A percentile compares a stretch with the other conserved stretches of the same genome.
phyloP scores from a whole-genome alignment of 2,113 vertebrate genomes.

The Xenopus laevis region DNA sequence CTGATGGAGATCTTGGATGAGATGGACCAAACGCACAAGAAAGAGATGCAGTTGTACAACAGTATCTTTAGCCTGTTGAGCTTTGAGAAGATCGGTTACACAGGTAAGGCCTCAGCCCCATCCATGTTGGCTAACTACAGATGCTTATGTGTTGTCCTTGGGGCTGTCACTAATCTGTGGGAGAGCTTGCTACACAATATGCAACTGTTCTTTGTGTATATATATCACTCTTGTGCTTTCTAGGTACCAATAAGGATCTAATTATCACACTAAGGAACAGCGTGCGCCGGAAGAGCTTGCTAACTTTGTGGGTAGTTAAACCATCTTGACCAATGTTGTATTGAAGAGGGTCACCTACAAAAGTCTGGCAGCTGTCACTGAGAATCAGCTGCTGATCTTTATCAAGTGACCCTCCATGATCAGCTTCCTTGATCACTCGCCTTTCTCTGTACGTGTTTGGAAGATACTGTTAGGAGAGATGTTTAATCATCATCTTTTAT shows the following conservation, averaged over 20 bases:
- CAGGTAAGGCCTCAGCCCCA: constrained; percentile 65
- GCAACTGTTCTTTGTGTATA: not conserved
- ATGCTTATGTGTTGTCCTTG: not conserved
- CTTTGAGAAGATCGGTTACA: constrained; percentile 96
- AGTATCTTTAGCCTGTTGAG: constrained; percentile 91
- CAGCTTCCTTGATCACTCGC: constrained; percentile 12
- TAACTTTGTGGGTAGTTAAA: constrained; percentile 17
- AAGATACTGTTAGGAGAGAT: too few species aligned
- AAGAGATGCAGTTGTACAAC: constrained; percentile 92
- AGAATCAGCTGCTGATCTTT: constrained; percentile 27
- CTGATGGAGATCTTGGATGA: constrained; percentile 94
- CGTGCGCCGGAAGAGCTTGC: constrained; percentile 17
- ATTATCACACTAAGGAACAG: constrained; percentile 8
- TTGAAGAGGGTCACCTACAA: not conserved
- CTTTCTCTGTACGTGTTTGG: not conserved
- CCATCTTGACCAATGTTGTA: not conserved
- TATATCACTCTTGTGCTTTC: constrained; percentile 21
- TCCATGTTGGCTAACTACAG: not conserved
- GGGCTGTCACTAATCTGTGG: not conserved
- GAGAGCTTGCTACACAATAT: not conserved
- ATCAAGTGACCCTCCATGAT: not conserved
- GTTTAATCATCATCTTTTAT: not conserved
- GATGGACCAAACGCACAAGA: constrained; percentile 89
- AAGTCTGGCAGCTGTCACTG: constrained; percentile 33
- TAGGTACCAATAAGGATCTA: constrained; percentile 10